Evolutionary conservation across 1,140 invertebrate genomes (phyloP).

Genomic region (Diabrotica undecimpunctata): DNA sequence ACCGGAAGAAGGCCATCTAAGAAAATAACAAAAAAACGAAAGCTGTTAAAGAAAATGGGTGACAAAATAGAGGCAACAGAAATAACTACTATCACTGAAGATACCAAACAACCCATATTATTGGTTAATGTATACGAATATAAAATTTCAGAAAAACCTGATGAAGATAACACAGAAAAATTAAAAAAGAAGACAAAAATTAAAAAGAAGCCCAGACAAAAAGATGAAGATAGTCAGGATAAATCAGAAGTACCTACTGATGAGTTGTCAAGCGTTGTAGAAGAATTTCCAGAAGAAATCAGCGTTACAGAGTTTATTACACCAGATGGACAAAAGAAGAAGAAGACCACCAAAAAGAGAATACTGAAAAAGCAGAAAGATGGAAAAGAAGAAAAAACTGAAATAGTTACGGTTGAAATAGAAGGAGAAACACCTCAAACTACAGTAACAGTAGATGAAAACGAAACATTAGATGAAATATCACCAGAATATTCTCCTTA

Average conservation of each 20-base stretch:
- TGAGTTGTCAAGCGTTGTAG: slow-evolving; percentile 31
- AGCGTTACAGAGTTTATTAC: slow-evolving; percentile 25
- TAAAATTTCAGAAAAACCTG: slow-evolving; percentile 49
- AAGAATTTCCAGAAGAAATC: slow-evolving; percentile 31
- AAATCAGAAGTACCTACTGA: slow-evolving; percentile 23
- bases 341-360: slow-evolving; percentile 42
- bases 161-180: slow-evolving; percentile 48
- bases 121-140: slow-evolving; percentile 35
- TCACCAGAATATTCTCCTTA: background rate
- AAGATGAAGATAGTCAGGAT: background rate
- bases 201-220: slow-evolving; percentile 9
- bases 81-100: slow-evolving; percentile 41
- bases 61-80: slow-evolving; percentile 41
- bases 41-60: slow-evolving; percentile 38
- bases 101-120: slow-evolving; percentile 39
- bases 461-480: slow-evolving; percentile 31
- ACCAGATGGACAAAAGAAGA: slow-evolving; percentile 30
- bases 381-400: slow-evolving; percentile 35
- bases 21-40: slow-evolving; percentile 39
- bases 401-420: slow-evolving; percentile 41
- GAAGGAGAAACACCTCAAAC: slow-evolving; percentile 34
- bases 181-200: slow-evolving; percentile 39
- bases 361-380: slow-evolving; percentile 43
- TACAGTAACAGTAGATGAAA: slow-evolving; percentile 7
- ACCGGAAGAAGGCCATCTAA: slow-evolving; percentile 45